phyloP scores from a whole-genome alignment of 2,113 vertebrate species.

The Aphelocoma coerulescens region DNA sequence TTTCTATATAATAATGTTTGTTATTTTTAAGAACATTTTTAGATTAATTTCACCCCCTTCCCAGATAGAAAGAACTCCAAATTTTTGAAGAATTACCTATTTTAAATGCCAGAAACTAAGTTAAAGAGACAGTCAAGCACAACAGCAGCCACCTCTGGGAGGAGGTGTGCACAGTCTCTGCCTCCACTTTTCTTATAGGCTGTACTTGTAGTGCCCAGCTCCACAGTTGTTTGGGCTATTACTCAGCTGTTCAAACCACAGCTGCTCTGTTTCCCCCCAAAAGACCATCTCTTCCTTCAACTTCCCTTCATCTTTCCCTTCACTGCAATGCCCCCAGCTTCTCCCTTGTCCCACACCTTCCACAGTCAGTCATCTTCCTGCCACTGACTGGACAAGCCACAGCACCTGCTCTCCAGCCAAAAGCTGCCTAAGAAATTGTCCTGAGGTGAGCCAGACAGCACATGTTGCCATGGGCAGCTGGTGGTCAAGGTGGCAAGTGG shows the following conservation, averaged over 20 bases:
- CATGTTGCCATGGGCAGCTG: background rate
- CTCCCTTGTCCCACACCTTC: background rate
- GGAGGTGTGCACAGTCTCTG: background rate
- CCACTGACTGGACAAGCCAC: background rate
- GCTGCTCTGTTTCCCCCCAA: background rate
- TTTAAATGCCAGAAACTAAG: background rate
- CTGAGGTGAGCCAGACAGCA: background rate
- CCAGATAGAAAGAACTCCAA: background rate
- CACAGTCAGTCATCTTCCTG: background rate
- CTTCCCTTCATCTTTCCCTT: background rate
- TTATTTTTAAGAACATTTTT: background rate
- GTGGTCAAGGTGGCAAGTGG: background rate
- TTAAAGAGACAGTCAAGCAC: background rate
- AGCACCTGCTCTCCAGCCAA: background rate
- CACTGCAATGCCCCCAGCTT: background rate
- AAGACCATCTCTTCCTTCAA: background rate
- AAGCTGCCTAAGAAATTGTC: background rate
- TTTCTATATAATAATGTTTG: background rate
- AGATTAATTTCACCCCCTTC: background rate
- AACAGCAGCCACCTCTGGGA: background rate
- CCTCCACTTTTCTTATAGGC: background rate
- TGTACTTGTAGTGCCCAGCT: background rate
- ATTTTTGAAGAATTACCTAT: background rate
- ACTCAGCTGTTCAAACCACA: background rate
- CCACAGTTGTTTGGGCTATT: background rate